Conservation (phyloP, 2,113 vertebrate species). For the Salvelinus fontinalis region DNA sequence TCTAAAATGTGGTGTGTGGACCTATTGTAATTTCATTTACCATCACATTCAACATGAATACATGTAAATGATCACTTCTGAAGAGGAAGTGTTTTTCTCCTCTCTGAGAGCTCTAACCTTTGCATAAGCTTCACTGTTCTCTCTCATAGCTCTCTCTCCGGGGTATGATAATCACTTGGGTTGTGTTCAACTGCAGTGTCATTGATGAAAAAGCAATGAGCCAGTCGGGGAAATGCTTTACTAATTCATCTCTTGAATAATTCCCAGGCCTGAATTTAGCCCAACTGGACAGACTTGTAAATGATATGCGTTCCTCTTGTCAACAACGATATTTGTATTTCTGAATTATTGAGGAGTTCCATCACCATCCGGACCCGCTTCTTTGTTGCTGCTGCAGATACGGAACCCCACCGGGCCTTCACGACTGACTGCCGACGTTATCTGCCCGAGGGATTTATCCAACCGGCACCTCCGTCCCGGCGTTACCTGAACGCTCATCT, state of each 20-base stretch:
- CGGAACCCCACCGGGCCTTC: too few relatives aligned
- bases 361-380: too few relatives aligned
- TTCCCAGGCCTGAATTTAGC: constrained; percentile 41
- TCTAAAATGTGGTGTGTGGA: neutral
- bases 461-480: too few relatives aligned
- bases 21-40: too few relatives aligned
- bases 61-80: neutral
- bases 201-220: constrained; percentile 22
- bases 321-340: constrained; percentile 58
- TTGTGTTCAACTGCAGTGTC: neutral
- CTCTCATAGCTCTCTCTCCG: neutral
- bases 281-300: constrained; percentile 44
- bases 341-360: too few relatives aligned
- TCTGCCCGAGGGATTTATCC: too few relatives aligned
- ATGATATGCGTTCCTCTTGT: constrained; percentile 46
- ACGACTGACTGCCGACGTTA: too few relatives aligned
- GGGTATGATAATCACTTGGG: neutral
- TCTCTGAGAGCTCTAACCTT: neutral
- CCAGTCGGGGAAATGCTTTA: constrained; percentile 11
- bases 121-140: neutral
- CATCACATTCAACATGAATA: neutral
- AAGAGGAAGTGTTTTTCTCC: neutral
- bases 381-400: too few relatives aligned
- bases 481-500: too few relatives aligned
- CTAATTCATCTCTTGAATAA: constrained; percentile 44